These are phyloP conservation scores for Poeciliopsis prolifica DNA, from an alignment of 2,113 vertebrate species.

Conservation along the genomic window DNA sequence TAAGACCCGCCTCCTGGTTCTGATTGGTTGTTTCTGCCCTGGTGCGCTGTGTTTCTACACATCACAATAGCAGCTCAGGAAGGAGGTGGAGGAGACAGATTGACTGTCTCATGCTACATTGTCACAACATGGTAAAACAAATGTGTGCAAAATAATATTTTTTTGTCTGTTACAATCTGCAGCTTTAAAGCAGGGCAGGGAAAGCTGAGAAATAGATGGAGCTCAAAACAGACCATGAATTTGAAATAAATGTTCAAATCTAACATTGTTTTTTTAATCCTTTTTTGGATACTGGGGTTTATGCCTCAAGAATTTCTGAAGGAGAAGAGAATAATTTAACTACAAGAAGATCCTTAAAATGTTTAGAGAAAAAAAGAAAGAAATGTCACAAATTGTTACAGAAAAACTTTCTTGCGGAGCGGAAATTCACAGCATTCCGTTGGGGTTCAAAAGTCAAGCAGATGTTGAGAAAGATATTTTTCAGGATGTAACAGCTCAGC, in stretches of 20 bases:
- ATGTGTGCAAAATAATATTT: no score
- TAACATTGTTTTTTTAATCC: not conserved
- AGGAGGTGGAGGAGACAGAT: no score
- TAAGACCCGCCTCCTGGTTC: no score
- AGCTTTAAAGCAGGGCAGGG: no score
- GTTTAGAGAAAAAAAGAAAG: not conserved
- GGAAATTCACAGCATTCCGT: not conserved
- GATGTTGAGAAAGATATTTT: not conserved
- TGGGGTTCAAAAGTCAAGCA: not conserved
- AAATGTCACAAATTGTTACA: not conserved
- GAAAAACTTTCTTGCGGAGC: not conserved
- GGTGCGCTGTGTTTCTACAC: no score
- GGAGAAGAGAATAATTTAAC: not conserved
- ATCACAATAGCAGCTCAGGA: no score
- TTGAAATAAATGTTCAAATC: not conserved
- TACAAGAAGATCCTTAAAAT: not conserved
- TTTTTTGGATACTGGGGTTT: no score
- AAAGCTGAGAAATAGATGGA: not conserved
- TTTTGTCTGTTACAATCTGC: no score
- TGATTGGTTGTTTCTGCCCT: no score
- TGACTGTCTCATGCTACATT: no score
- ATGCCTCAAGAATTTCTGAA: not conserved
- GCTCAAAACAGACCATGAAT: not conserved
- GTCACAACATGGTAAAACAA: no score
- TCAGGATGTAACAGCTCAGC: not conserved